Percentiles rank a stretch among this genome's conserved stretches.
phyloP scores from a whole-genome alignment of 2,888 invertebrate species.

The Hedychridium roseum region DNA sequence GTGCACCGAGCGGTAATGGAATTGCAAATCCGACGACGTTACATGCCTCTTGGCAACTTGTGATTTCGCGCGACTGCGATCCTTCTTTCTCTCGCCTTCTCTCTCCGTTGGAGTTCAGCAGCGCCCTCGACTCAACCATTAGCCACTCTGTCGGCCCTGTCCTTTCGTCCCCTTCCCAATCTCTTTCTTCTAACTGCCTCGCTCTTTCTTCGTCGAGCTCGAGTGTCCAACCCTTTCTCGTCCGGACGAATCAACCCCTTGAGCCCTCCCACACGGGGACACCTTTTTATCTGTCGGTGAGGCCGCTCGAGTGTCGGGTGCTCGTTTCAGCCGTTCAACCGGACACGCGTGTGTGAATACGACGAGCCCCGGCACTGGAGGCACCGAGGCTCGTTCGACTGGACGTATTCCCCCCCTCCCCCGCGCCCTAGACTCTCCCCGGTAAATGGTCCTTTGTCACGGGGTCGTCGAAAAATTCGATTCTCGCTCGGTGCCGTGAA shows the following conservation, averaged over 20 bases:
- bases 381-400: too few relatives aligned
- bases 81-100: slow-evolving; percentile 27
- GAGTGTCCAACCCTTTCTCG: too few relatives aligned
- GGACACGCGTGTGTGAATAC: slow-evolving; percentile 24
- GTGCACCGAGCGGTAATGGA: slow-evolving; percentile 54
- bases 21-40: slow-evolving; percentile 61
- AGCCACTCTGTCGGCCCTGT: slow-evolving; percentile 24
- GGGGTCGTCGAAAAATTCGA: too few relatives aligned
- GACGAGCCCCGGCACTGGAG: slow-evolving; percentile 16
- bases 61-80: slow-evolving; percentile 49
- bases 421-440: slow-evolving; percentile 4
- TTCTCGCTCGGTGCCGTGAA: too few relatives aligned
- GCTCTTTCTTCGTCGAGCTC: slow-evolving; percentile 10
- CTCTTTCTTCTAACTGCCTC: slow-evolving; percentile 3
- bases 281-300: too few relatives aligned
- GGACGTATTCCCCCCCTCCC: slow-evolving; percentile 3
- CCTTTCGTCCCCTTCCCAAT: neutral
- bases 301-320: too few relatives aligned
- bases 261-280: too few relatives aligned
- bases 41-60: slow-evolving; percentile 60
- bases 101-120: slow-evolving; percentile 32
- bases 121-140: slow-evolving; percentile 24
- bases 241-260: too few relatives aligned
- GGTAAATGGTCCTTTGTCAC: slow-evolving; percentile 22
- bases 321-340: too few relatives aligned